phyloP scores from a whole-genome alignment of 1,140 invertebrate species.

The Orussus abietinus region DNA sequence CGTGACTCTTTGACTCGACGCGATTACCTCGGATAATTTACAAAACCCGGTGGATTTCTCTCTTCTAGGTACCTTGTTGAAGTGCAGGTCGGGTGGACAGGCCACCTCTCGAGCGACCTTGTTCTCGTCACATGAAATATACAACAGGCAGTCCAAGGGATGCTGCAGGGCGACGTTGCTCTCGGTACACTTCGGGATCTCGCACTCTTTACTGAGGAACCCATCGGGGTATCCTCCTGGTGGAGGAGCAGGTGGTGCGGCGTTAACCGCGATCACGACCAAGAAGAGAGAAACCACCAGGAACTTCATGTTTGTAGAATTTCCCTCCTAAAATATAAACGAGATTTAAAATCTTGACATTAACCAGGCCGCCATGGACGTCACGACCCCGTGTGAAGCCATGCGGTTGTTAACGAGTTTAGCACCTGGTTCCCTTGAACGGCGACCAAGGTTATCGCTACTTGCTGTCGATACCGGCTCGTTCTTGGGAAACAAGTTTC shows the following conservation, averaged over 20 bases:
- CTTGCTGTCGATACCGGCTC: too few relatives aligned
- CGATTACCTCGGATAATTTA: too few relatives aligned
- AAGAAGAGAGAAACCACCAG: neutral
- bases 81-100: conserved; percentile 17
- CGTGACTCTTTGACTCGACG: too few relatives aligned
- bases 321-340: conserved; percentile 7
- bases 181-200: conserved; percentile 13
- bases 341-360: too few relatives aligned
- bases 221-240: conserved; percentile 5
- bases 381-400: too few relatives aligned
- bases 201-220: conserved; percentile 9
- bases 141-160: conserved; percentile 19
- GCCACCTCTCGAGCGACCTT: neutral
- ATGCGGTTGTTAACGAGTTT: too few relatives aligned
- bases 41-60: neutral
- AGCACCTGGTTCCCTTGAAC: too few relatives aligned
- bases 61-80: conserved; percentile 17
- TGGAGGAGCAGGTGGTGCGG: conserved; percentile 9
- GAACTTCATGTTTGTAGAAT: conserved; percentile 11
- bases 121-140: conserved; percentile 17
- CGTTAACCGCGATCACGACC: neutral
- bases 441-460: too few relatives aligned
- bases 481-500: too few relatives aligned
- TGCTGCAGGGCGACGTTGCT: conserved; percentile 9
- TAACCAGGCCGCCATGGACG: too few relatives aligned